These are phyloP conservation scores for Upupa epops DNA, from an alignment of 2,113 vertebrate genomes.

Conservation along the genomic window DNA sequence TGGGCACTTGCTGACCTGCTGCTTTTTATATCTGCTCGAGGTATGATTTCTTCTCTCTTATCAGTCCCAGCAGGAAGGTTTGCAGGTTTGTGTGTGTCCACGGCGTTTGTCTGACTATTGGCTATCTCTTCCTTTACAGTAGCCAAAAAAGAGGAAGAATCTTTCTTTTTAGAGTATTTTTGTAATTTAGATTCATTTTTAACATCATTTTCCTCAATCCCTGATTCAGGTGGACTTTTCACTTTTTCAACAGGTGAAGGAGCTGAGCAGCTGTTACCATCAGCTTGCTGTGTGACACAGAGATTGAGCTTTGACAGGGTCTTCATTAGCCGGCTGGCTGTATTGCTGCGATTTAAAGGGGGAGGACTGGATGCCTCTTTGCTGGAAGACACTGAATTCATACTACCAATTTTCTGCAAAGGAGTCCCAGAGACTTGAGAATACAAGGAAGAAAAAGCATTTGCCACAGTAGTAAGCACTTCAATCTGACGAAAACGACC, in stretches of 20 bases:
- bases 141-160: constrained; percentile 76
- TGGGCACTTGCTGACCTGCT: constrained; percentile 2
- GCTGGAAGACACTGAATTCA: constrained; percentile 72
- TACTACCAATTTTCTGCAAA: constrained; percentile 84
- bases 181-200: constrained; percentile 68
- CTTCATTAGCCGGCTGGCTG: constrained; percentile 87
- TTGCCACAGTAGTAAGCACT: constrained; percentile 95
- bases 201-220: constrained; percentile 64
- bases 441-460: constrained; percentile 95
- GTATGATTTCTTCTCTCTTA: neutral
- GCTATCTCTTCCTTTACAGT: constrained; percentile 87
- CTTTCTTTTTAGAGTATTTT: constrained; percentile 83
- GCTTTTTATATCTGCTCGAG: neutral
- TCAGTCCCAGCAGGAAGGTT: constrained; percentile 18
- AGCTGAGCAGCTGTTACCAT: neutral
- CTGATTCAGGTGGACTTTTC: constrained; percentile 9
- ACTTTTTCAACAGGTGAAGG: constrained; percentile 60
- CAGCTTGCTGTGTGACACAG: constrained; percentile 54
- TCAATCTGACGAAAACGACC: constrained; percentile 98
- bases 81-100: neutral
- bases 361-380: constrained; percentile 73
- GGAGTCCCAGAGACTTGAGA: constrained; percentile 94
- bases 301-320: constrained; percentile 86
- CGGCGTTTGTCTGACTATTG: neutral
- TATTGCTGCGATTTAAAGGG: constrained; percentile 81